Base-by-base conservation (phyloP, 1,140 invertebrate species). In the Platorchestia sp. region DNA sequence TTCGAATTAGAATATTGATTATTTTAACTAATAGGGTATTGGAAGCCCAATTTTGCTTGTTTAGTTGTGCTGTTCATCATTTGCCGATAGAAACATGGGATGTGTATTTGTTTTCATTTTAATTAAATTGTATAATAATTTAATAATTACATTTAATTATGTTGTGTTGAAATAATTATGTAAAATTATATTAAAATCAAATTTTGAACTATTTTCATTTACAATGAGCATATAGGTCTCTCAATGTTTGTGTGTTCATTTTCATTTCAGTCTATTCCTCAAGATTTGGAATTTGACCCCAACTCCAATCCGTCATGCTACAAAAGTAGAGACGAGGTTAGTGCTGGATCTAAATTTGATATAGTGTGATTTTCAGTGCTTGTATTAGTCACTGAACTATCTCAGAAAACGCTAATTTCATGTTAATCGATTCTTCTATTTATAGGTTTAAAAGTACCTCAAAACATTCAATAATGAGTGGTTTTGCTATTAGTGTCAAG, bases 221-320 rank as follows among this genome's bases (percentile, higher is more conserved):
- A 14, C 36, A 36, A 22, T 75, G 14, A 22, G 59, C 27, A 75
- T 36, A 1, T 19, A 3, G 1, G 14, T 75, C 59, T 75, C 27
- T 75, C 27, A 14, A 75, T 75, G 14, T 27, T 75, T 22, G 36
- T 22, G 36, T 19, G 19, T 93, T 45, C 91, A 95, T 89, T 90
- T 41, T 45, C 36, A 47, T 96, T 95, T n/a, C 97, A 99, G 98
- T 99, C 99, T 1, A 99, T 99, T 97, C 99, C 99, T 95, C 98
- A 99, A 91, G 99, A 99, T 97, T 99, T 99, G 99, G 98, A 99
- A 97, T 99, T 99, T 97, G 99, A 99, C 97, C 99, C 99, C 0
- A 99, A 99, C 97, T 98, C 99, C 51, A 99, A 99, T 97, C 99
- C 99, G 93, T 99, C 99, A 0, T 99, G 99, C 97, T 99, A 99